Conservation (phyloP, 2,113 vertebrate species). For the Gobius niger region DNA sequence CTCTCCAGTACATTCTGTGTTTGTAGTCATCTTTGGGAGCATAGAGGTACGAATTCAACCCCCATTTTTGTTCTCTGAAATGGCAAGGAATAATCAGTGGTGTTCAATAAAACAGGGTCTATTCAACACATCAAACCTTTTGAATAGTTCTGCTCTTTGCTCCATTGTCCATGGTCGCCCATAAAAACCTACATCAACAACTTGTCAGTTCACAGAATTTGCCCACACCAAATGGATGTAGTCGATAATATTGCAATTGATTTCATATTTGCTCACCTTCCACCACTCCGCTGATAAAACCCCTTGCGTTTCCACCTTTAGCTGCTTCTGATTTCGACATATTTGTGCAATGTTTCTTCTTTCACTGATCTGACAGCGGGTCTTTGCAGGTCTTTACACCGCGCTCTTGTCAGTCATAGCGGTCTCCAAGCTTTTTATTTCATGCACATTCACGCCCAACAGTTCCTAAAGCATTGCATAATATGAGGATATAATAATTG, state of each 20-base stretch:
- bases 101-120: background rate
- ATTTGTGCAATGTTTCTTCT: background rate
- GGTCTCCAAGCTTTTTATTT: background rate
- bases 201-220: background rate
- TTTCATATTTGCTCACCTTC: constrained; percentile 82
- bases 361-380: background rate
- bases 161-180: constrained; percentile 99
- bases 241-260: background rate
- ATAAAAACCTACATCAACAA: constrained; percentile 87
- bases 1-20: constrained; percentile 99
- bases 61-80: constrained; percentile 91
- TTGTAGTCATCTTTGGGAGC: constrained; percentile 99
- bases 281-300: constrained; percentile 90
- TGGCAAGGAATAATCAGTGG: background rate
- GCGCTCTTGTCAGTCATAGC: background rate
- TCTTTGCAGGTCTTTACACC: background rate
- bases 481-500: background rate
- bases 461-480: background rate
- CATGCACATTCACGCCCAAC: constrained; percentile 39
- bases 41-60: constrained; percentile 94
- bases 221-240: background rate
- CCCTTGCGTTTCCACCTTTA: constrained; percentile 40
- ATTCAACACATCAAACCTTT: constrained; percentile 76
- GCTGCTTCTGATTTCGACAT: constrained; percentile 51
- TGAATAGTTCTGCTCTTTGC: constrained; percentile 95